These are phyloP conservation scores for Myoxocephalus aenaeus DNA, from an alignment of 2,797 vertebrate species.

Conservation along the genomic window DNA sequence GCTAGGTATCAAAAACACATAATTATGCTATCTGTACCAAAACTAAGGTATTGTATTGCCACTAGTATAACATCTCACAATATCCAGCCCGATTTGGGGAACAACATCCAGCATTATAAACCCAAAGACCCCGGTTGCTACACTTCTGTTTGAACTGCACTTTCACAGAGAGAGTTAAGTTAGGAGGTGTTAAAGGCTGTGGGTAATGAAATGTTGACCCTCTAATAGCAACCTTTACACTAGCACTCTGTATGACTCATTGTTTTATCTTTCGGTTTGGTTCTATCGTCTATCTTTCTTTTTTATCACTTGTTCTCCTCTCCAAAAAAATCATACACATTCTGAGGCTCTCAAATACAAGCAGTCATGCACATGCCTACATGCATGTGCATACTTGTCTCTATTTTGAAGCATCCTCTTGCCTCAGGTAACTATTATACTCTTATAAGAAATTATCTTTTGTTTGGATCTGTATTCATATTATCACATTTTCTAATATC, in stretches of 20 bases:
- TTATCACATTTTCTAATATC: background rate
- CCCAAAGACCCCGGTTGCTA: background rate
- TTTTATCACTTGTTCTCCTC: conserved; percentile 16
- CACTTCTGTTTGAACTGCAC: conserved; percentile 5
- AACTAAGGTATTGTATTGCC: background rate
- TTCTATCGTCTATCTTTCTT: conserved; percentile 9
- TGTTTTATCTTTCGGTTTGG: conserved; percentile 34
- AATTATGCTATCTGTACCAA: background rate
- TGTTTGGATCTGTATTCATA: conserved; percentile 7
- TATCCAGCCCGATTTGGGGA: background rate
- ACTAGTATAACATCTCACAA: background rate
- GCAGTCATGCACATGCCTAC: background rate
- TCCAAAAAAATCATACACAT: conserved; percentile 1
- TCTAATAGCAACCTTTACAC: conserved; percentile 32
- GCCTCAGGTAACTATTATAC: conserved; percentile 10
- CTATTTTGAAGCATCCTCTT: background rate
- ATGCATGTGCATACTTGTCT: background rate
- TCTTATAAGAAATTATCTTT: conserved; percentile 11
- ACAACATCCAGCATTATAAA: background rate
- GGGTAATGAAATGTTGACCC: conserved; percentile 23
- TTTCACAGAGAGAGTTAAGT: conserved; percentile 6
- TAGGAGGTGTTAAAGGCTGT: background rate
- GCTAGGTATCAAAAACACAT: background rate
- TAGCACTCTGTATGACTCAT: conserved; percentile 30
- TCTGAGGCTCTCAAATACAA: background rate